Evolutionary conservation across 2,113 vertebrate genomes (phyloP), one percentile per base, ranked within the genome.

Genomic region (Saccopteryx leptura): DNA sequence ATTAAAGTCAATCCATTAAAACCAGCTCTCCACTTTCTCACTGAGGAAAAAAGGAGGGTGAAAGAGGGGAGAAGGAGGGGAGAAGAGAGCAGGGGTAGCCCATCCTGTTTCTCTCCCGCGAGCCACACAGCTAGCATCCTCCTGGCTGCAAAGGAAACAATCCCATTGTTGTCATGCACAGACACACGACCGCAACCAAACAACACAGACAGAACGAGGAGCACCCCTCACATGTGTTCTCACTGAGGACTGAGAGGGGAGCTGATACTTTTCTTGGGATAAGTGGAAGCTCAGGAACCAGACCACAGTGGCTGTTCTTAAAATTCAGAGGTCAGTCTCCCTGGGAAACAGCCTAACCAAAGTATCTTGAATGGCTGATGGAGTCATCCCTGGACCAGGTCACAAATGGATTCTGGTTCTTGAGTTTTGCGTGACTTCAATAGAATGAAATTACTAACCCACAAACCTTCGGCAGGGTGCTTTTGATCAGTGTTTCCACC

Each of bases 1-100:
- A 97, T 97, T 98, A 92, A 95, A 96, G 82, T 97, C 97, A 96
- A 58, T 94, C 95, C 90, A 93, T 98, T 96, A 95, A 97, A 94
- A 96, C 88, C 93, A 71, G n/a, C n/a, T 54, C 81, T 95, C 81
- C 71, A 72, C 92, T n/a, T 97, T 94, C 60, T 84, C 94, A 48
- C 82, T 81, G 82, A 97, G 93, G 78, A 76, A 9, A 89, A 26
- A 88, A 78, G 85, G 24, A 33, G 72, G 39, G 39, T 39, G 39
- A 39, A 39, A 39, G 39, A 39, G 39, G 39, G 39, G 92, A 46
- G 90, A 88, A 91, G 84, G n/a, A n/a, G n/a, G 33, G 50, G 92
- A 46, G 90, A 88, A 91, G 84, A 82, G 21, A 24, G 56, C 85
- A 52, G 72, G 88, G 79, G 48, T 46, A 26, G 65, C 75, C 92